Evolutionary conservation across 2,113 vertebrate genomes (phyloP).

Genomic region (Melanerpes aurifrons): DNA sequence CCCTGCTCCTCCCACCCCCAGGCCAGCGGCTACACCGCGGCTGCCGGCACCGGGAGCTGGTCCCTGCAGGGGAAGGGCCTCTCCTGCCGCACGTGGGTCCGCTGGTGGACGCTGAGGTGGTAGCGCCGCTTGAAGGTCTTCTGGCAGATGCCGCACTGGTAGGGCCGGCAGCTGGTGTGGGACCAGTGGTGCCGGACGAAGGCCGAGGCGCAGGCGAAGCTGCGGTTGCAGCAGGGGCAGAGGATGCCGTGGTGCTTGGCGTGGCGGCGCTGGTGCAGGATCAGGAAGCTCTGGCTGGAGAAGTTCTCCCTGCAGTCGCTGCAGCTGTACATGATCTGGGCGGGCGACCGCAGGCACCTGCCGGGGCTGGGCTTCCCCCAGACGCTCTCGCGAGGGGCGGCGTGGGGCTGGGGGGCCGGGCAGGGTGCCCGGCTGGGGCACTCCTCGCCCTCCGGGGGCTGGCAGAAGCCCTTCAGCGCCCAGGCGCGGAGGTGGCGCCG

Average conservation of each 20-base stretch:
- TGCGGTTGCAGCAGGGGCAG: constrained; percentile 23
- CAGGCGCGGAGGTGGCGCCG: background rate
- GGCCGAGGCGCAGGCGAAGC: background rate
- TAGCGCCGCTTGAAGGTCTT: background rate
- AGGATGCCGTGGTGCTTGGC: background rate
- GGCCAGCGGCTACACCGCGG: accelerated
- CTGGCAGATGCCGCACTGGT: constrained; percentile 12
- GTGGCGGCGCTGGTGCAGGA: constrained; percentile 6
- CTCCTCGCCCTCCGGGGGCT: background rate
- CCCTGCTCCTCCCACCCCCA: background rate
- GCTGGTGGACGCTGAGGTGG: background rate
- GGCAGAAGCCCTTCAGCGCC: background rate
- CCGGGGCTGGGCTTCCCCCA: background rate
- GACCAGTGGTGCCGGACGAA: background rate
- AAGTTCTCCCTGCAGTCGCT: constrained; percentile 20
- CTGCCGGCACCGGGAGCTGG: accelerated
- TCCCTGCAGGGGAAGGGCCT: accelerated
- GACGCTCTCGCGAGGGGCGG: accelerated
- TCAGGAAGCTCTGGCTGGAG: constrained; percentile 34
- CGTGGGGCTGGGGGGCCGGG: accelerated
- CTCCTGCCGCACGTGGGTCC: background rate
- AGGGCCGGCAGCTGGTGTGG: background rate
- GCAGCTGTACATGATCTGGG: background rate
- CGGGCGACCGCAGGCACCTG: accelerated
- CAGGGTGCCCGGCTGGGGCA: accelerated